Evolutionary conservation across 1,140 invertebrate genomes (phyloP), one percentile per base, ranked within the genome.

Genomic region (Zaprionus africanus): DNA sequence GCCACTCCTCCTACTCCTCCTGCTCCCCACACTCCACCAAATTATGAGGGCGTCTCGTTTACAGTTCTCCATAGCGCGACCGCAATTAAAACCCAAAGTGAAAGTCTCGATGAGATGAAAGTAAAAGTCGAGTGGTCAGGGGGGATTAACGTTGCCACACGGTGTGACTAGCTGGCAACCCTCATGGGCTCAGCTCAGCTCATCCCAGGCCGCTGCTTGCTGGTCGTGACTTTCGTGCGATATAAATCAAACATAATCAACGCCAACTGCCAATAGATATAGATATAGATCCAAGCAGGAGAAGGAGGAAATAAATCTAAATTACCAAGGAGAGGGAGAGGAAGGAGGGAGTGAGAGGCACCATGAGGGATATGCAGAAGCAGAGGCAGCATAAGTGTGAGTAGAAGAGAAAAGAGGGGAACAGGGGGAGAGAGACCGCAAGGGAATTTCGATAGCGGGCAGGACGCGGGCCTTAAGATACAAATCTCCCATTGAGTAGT

Each of bases 231-330:
- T 57, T 41, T 53, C 66, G 41, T 83, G 84, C 88, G 84, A 76
- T 70, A 87, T 87, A 87, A 87, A 87, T 87, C 84, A 87, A 87
- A 75, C 81, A 88, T 84, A 87, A 87, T 87, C 84, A 87, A 87
- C 81, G 84, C 81, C 70, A 75, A 81, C 78, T 76, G 78, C 28
- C 78, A 70, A 90, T 81, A 75, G 78, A 88, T 78, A 76, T 28
- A 53, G 24, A n/a, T 53, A 61, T 58, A 43, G 26, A 5, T 38
- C 41, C n/a, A 46, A 17, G 41, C 15, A 17, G 41, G 41, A 46
- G 46, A 2, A 24, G 46, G 11, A n/a, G 41, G 6, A 41, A 22
- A 87, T 87, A 87, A 87, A 87, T 87, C 84, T 87, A 87, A 87
- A 88, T 87, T 88, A 88, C 84, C 66, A 69, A 51, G 9, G 7